Base-by-base conservation (phyloP, 2,113 vertebrate genomes). In the Neopipo cinnamomea region DNA sequence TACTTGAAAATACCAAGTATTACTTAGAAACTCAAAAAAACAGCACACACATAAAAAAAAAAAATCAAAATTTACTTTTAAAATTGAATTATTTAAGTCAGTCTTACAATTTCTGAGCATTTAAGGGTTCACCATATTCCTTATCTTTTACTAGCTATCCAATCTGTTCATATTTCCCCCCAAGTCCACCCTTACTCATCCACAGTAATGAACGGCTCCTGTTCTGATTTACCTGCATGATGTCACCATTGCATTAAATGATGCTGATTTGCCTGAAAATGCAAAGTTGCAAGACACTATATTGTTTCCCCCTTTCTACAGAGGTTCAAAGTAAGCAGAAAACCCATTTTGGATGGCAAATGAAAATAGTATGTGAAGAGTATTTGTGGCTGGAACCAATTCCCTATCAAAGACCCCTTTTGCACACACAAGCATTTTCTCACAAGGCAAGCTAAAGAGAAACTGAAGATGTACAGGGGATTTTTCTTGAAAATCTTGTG, bases 21-120 rank as follows among this genome's bases (percentile, higher is more conserved):
- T 1, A 72, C 31, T 23, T 4, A 33, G 35, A 76, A 42, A 56
- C 68, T 78, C 31, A 21, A 90, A 96, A 89, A 23, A 1, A 17
- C 65, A 70, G 78, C 62, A 61, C 0, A 7, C 28, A 41, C 11
- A 11, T 27, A 14, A 24, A 59, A 24, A 19, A 63, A 85, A 88
- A 30, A 65, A 86, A 77, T 28, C 21, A 23, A 23, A 23, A 41
- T 42, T 56, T 47, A 33, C 33, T 31, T 67, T 52, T 53, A 27
- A 8, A 71, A 70, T 31, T 0, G 0, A 1, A 0, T 20, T 14
- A 59, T 75, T 93, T 55, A 52, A 95, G 53, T 41, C 61, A 42
- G 28, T 53, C 37, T 41, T 56, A 50, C 12, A 20, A 35, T 50
- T 88, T 61, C 52, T 61, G 53, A 72, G 56, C 37, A 25, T 4